phyloP scores from a whole-genome alignment of 2,888 invertebrate genomes.

The Cataglyphis livida region DNA sequence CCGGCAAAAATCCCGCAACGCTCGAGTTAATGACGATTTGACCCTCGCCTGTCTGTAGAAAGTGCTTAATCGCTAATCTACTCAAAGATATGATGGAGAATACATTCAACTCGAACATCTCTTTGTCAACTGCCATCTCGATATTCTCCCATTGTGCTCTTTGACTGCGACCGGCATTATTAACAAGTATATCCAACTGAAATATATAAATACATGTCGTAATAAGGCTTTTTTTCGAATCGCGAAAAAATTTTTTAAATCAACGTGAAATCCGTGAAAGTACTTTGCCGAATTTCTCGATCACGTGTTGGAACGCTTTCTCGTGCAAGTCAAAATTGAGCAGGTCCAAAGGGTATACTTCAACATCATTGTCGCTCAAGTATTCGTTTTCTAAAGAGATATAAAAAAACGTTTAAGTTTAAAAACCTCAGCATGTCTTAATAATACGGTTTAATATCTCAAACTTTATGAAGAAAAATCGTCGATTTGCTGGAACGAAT shows the following conservation, averaged over 20 bases:
- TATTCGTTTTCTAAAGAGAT: constrained; percentile 69
- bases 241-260: background rate
- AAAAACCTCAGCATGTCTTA: background rate
- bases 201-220: constrained; percentile 5
- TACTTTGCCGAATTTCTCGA: constrained; percentile 89
- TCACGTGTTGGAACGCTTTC: constrained; percentile 87
- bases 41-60: constrained; percentile 87
- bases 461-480: background rate
- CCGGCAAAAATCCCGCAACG: constrained; percentile 90
- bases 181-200: constrained; percentile 91
- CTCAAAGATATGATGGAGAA: constrained; percentile 91
- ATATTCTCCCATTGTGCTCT: constrained; percentile 90
- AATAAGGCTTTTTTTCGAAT: background rate
- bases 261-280: background rate
- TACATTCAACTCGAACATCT: constrained; percentile 92
- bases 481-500: background rate
- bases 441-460: background rate
- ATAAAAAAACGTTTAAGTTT: constrained; percentile 9
- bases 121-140: constrained; percentile 90
- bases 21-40: constrained; percentile 93
- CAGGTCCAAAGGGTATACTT: constrained; percentile 91
- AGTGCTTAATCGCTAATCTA: constrained; percentile 90
- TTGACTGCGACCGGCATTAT: constrained; percentile 94
- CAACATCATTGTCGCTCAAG: constrained; percentile 88
- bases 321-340: constrained; percentile 88